Evolutionary conservation across 2,113 vertebrate genomes (phyloP).

Genomic region (Kryptolebias marmoratus): DNA sequence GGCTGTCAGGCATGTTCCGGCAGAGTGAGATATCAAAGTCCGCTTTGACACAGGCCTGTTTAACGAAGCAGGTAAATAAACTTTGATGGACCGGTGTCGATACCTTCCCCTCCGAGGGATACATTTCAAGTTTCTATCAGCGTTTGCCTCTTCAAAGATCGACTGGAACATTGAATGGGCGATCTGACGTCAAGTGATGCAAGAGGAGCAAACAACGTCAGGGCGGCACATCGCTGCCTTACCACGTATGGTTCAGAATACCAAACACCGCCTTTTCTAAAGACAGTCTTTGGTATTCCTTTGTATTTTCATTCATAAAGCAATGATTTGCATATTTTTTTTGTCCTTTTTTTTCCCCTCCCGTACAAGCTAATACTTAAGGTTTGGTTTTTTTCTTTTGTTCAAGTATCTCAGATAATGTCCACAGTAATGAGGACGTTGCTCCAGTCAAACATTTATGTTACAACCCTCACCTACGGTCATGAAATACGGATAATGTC

Average conservation of each 20-base stretch:
- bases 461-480: too few species aligned
- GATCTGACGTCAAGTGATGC: conserved; percentile 29
- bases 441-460: too few species aligned
- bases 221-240: background rate
- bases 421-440: too few species aligned
- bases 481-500: too few species aligned
- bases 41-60: conserved; percentile 48
- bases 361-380: too few species aligned
- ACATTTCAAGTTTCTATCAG: conserved; percentile 32
- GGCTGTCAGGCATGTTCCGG: conserved; percentile 32
- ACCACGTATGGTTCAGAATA: conserved; percentile 12
- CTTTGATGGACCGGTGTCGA: conserved; percentile 55
- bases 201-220: background rate
- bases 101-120: conserved; percentile 5
- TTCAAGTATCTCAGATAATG: too few species aligned
- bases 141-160: background rate
- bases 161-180: conserved; percentile 11
- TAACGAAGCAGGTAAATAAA: conserved; percentile 56
- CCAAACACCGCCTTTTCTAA: background rate
- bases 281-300: conserved; percentile 11
- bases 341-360: background rate
- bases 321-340: conserved; percentile 33
- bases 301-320: conserved; percentile 39
- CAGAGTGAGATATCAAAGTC: conserved; percentile 48
- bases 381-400: too few species aligned